A percentile compares a stretch with the other conserved stretches of the same genome.
These are phyloP conservation scores for Coregonus clupeaformis DNA, from an alignment of 2,113 vertebrate species.

Conservation along the genomic window DNA sequence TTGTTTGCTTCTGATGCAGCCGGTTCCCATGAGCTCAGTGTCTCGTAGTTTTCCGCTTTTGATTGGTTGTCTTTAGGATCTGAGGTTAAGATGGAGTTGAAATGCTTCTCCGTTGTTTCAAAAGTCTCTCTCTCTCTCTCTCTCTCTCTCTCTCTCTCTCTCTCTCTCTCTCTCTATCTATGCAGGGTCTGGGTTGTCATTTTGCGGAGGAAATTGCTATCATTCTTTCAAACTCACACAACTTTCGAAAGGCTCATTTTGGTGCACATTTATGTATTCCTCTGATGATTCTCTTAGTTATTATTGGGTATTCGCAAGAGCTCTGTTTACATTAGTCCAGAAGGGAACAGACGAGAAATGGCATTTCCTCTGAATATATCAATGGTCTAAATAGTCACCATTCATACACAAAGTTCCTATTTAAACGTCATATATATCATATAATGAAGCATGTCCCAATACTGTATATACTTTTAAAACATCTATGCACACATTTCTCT, in stretches of 20 bases:
- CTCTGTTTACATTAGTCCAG: constrained; percentile 48
- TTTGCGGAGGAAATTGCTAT: constrained; percentile 54
- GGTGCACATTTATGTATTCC: constrained; percentile 41
- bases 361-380: constrained; percentile 56
- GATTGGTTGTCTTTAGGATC: constrained; percentile 67
- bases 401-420: constrained; percentile 33
- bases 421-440: neutral
- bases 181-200: constrained; percentile 23
- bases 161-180: constrained; percentile 44
- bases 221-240: constrained; percentile 43
- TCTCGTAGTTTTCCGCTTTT: constrained; percentile 62
- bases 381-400: constrained; percentile 33
- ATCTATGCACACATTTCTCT: neutral
- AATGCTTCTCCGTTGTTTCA: constrained; percentile 53
- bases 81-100: constrained; percentile 65
- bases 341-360: constrained; percentile 54
- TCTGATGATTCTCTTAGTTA: constrained; percentile 34
- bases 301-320: constrained; percentile 49
- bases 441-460: neutral
- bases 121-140: constrained; percentile 41
- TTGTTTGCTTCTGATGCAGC: constrained; percentile 65
- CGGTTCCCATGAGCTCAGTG: constrained; percentile 72
- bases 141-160: constrained; percentile 24
- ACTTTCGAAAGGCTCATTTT: constrained; percentile 42
- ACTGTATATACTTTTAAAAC: neutral